phyloP scores from a whole-genome alignment of 1,140 invertebrate genomes.

The Drosophila kurseongensis region DNA sequence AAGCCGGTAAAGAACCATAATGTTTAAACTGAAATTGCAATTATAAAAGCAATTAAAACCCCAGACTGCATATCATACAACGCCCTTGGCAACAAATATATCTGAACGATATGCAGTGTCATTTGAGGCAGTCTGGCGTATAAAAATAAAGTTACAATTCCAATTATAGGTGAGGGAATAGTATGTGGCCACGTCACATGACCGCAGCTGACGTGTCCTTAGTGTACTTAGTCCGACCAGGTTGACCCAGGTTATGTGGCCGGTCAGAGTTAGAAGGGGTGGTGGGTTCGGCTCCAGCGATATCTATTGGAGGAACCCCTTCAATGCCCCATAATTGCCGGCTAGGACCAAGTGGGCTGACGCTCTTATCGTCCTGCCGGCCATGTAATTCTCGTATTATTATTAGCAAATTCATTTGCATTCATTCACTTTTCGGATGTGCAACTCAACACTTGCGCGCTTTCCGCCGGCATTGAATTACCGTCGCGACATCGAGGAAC shows the following conservation, averaged over 20 bases:
- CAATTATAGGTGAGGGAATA: conserved; percentile 40
- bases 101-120: conserved; percentile 5
- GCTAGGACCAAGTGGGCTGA: conserved; percentile 17
- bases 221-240: conserved; percentile 44
- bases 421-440: conserved; percentile 47
- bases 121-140: neutral
- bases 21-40: neutral
- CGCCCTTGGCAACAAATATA: neutral
- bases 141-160: conserved; percentile 41
- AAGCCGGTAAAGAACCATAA: neutral
- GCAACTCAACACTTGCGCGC: conserved; percentile 23
- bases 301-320: conserved; percentile 24
- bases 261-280: neutral
- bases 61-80: neutral
- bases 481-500: conserved; percentile 16
- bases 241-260: conserved; percentile 27
- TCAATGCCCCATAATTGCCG: conserved; percentile 36
- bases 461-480: conserved; percentile 2
- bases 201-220: conserved; percentile 46
- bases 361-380: conserved; percentile 20
- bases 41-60: neutral
- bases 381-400: conserved; percentile 46
- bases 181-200: conserved; percentile 42
- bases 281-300: conserved; percentile 5
- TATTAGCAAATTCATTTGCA: conserved; percentile 53